phyloP scores from a whole-genome alignment of 2,888 invertebrate species.

The Agriopis leucophaearia region DNA sequence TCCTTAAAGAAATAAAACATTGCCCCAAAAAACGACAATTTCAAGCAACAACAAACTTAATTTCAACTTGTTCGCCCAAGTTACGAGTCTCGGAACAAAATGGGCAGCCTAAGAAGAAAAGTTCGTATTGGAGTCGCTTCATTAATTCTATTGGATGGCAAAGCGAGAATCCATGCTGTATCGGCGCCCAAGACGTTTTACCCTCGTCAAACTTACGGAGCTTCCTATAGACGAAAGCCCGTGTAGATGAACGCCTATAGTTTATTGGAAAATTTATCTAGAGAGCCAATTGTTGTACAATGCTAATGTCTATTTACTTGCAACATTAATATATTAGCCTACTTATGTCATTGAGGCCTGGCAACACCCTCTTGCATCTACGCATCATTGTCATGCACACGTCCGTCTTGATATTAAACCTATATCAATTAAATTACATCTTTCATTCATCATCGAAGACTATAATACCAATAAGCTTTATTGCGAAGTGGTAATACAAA shows the following conservation, averaged over 20 bases:
- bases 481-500: conserved; percentile 2
- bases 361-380: too few species aligned
- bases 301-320: too few species aligned
- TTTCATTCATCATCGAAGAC: too few species aligned
- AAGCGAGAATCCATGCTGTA: conserved; percentile 46
- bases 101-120: conserved; percentile 28
- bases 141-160: conserved; percentile 54
- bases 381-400: too few species aligned
- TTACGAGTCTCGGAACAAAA: conserved; percentile 36
- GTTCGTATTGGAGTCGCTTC: conserved; percentile 48
- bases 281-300: too few species aligned
- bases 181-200: conserved; percentile 46
- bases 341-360: too few species aligned
- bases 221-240: conserved; percentile 44
- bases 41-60: conserved; percentile 20
- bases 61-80: conserved; percentile 35
- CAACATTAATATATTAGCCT: too few species aligned
- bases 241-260: conserved; percentile 35
- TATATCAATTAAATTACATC: too few species aligned
- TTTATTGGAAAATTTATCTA: conserved; percentile 16
- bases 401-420: too few species aligned
- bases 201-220: conserved; percentile 58
- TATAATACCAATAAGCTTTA: conserved; percentile 1
- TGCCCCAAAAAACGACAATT: conserved; percentile 16
- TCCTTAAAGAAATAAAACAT: conserved; percentile 8